A percentile compares a stretch with the other conserved stretches of the same genome.
phyloP scores from a whole-genome alignment of 2,797 vertebrate species.

The Pteronotus mesoamericanus region DNA sequence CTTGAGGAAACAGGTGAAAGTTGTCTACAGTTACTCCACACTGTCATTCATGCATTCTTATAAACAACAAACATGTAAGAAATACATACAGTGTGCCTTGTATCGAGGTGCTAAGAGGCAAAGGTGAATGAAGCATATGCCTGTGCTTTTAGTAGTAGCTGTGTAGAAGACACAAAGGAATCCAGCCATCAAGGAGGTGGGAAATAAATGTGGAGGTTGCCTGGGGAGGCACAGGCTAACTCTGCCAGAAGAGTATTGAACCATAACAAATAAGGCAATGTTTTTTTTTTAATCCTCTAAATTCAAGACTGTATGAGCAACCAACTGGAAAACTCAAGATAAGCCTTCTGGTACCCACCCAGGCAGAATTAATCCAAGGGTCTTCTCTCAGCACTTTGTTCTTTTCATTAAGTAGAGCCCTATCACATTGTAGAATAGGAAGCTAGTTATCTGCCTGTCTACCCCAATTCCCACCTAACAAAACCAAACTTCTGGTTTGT shows the following conservation, averaged over 20 bases:
- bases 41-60: too few species aligned
- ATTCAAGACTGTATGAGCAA: conserved; percentile 36
- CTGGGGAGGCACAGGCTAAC: neutral
- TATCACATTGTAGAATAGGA: neutral
- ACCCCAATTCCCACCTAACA: neutral
- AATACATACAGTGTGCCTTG: neutral
- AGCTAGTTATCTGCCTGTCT: neutral
- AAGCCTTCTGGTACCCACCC: neutral
- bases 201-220: neutral
- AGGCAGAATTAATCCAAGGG: conserved; percentile 7
- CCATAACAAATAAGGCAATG: neutral
- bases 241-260: neutral
- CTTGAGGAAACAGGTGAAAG: neutral
- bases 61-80: neutral
- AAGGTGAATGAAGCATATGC: neutral
- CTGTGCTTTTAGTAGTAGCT: neutral
- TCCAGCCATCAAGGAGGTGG: neutral
- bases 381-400: neutral
- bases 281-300: neutral
- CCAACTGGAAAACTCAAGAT: conserved; percentile 36
- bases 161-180: neutral
- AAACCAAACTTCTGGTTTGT: neutral
- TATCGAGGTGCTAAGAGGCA: neutral
- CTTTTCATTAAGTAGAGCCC: neutral
- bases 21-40: too few species aligned